These are phyloP conservation scores for Drosophila mojavensis DNA, from an alignment of 1,140 invertebrate species.

Conservation along the genomic window DNA sequence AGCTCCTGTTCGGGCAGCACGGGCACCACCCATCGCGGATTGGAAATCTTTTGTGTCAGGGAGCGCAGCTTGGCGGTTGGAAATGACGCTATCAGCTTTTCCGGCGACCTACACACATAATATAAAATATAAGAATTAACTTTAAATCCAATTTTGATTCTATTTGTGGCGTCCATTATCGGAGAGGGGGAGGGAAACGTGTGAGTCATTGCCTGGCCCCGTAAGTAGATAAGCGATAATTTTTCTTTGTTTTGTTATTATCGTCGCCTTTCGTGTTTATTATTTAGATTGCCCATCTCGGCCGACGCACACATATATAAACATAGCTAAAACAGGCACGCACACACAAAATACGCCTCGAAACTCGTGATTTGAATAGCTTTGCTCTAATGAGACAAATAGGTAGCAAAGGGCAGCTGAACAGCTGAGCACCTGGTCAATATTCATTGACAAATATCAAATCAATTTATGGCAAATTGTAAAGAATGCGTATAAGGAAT, in stretches of 20 bases:
- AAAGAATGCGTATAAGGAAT: not conserved
- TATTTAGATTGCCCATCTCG: conserved; percentile 41
- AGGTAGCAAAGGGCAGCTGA: not conserved
- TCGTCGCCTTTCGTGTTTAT: conserved; percentile 42
- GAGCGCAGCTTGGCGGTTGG: conserved; percentile 93
- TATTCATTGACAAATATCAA: not conserved
- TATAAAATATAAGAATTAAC: conserved; percentile 1
- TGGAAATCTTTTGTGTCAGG: conserved; percentile 97
- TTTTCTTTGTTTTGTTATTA: conserved; percentile 51
- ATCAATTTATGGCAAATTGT: not conserved
- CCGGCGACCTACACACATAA: conserved; percentile 60
- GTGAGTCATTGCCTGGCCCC: conserved; percentile 13
- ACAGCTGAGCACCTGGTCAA: not conserved
- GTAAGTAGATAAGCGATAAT: conserved; percentile 47
- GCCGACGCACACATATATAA: conserved; percentile 9
- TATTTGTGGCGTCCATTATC: conserved; percentile 14
- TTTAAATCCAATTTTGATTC: not conserved
- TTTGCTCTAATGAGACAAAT: conserved; percentile 10
- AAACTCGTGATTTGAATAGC: conserved; percentile 42
- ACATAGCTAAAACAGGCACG: not conserved
- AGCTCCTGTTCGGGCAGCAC: conserved; percentile 98
- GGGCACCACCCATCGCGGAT: conserved; percentile 97
- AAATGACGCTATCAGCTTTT: conserved; percentile 86
- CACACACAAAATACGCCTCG: not conserved
- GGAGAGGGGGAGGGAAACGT: not conserved